Conservation (phyloP, 2,888 invertebrate species). For the Boloria euphrosyne region DNA sequence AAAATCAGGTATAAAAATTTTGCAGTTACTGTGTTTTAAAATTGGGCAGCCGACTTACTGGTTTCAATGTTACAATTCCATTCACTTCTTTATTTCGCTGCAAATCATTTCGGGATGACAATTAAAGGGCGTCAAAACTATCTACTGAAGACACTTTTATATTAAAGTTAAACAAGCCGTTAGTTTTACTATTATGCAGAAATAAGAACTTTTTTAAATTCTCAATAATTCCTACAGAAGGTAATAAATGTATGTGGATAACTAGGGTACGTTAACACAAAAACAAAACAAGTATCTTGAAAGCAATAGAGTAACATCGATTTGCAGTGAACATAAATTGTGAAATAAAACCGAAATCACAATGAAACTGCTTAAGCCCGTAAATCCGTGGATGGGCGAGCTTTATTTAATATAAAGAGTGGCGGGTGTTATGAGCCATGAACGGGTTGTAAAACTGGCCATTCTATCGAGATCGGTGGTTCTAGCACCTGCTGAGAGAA, state of each 20-base stretch:
- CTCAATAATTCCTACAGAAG: too few species aligned
- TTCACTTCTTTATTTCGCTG: too few species aligned
- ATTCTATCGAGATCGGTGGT: constrained; percentile 52
- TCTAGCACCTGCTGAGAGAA: constrained; percentile 10
- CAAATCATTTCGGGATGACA: background rate
- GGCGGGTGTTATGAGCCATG: constrained; percentile 55
- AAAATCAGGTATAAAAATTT: too few species aligned
- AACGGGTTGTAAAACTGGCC: constrained; percentile 63
- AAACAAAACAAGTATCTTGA: constrained; percentile 17
- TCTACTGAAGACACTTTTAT: constrained; percentile 16
- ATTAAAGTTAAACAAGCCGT: background rate
- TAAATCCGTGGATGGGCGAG: constrained; percentile 54
- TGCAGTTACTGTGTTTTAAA: too few species aligned
- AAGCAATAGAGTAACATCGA: constrained; percentile 21
- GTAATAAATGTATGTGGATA: background rate
- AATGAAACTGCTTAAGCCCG: constrained; percentile 25
- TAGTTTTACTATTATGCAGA: background rate
- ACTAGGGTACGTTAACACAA: background rate
- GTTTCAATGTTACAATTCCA: too few species aligned
- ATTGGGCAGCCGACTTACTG: too few species aligned
- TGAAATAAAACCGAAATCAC: constrained; percentile 29
- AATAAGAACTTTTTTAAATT: background rate
- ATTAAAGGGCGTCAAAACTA: background rate
- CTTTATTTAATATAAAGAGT: constrained; percentile 59
- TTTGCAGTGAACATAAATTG: constrained; percentile 17